Base-by-base conservation (phyloP, 2,113 vertebrate species). In the Prietella phreatophila region DNA sequence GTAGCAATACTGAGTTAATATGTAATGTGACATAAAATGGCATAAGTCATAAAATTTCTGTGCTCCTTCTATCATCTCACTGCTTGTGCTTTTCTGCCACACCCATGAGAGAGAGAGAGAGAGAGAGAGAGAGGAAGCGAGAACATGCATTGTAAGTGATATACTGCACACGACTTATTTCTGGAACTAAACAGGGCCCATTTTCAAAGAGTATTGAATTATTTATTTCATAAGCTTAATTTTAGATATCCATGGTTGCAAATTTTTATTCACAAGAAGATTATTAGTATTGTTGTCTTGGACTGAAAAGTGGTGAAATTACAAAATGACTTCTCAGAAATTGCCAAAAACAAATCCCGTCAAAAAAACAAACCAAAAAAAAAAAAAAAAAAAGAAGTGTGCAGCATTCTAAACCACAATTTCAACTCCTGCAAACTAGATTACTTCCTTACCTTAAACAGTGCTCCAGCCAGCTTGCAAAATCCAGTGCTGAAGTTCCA, bases 391-490 rank as follows among this genome's bases (percentile, higher is more conserved):
- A 78, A 27, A 47, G 13, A 47, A 4, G 20, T 10, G 39, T 25
- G 39, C 39, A 78, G 15, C 76, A 13, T 5, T 60, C 78, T 82
- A 33, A 82, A 82, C 55, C 55, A 25, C 79, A 81, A 81, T 33
- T n/a, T 67, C 1, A 50, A 2, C 8, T n/a, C 8, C 39, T 6
- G n/a, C 2, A 53, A 75, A n/a, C 2, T 5, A 2, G 36, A 36
- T 50, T 7, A 30, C 79, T 50, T 20, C 2, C 92, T 86, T 93
- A 95, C 95, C 90, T 94, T 96, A 87, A 97, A 97, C 60, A 96
- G 82, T 14, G 95, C 92, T 27, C 96, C 96, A 0, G 90, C 85
- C 75, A 97, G 89, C 89, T 96, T 97, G 92, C 97, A 98, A 1
- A 95, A 83, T 7, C 76, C 89, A 0, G 91, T 91, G 13, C 95